These are phyloP conservation scores for Caenorhabditis tropicalis DNA, from an alignment of 1,140 invertebrate species.

Conservation along the genomic window DNA sequence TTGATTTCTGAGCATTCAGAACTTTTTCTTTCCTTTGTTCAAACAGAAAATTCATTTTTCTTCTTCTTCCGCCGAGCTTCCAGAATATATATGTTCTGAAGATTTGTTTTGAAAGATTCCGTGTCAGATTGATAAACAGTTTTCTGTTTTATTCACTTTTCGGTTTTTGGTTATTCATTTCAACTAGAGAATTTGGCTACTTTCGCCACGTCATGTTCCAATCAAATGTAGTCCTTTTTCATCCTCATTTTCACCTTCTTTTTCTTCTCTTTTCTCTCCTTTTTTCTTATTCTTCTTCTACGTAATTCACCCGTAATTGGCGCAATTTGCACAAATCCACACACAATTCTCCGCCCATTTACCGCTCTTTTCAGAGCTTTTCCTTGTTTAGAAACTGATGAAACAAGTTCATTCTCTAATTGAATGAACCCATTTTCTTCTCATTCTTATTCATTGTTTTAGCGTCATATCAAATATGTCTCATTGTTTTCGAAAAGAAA, in stretches of 20 bases:
- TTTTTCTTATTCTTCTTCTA: not conserved
- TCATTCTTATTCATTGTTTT: not conserved
- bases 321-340: constrained; percentile 3
- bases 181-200: not conserved
- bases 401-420: not conserved
- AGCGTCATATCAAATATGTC: not conserved
- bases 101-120: too few species aligned
- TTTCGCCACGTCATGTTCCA: constrained; percentile 32
- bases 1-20: not conserved
- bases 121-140: too few species aligned
- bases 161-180: not conserved
- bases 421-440: not conserved
- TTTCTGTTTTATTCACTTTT: too few species aligned
- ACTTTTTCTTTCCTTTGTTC: not conserved
- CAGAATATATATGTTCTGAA: too few species aligned
- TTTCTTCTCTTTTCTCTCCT: not conserved
- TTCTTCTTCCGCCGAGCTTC: too few species aligned
- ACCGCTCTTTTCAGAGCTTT: not conserved
- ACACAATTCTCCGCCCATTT: not conserved
- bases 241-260: not conserved
- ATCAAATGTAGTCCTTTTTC: constrained; percentile 5
- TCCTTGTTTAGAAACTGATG: not conserved
- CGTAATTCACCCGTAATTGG: constrained; percentile 28
- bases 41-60: not conserved
- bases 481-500: not conserved